Conservation (phyloP, 2,888 invertebrate species). For the Pogonocherus hispidulus region DNA sequence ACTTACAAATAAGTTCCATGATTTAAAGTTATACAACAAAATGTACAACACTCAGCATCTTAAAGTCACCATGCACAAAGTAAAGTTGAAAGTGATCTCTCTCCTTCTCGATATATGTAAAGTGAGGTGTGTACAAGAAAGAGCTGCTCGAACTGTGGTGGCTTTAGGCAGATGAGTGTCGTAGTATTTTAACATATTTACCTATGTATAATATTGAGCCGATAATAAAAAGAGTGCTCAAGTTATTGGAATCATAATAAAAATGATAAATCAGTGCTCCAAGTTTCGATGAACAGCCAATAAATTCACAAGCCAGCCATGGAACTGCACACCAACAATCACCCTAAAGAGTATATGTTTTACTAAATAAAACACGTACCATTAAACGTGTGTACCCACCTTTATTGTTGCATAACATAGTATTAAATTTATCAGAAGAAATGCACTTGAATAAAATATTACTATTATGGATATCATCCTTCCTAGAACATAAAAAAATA, state of each 20-base stretch:
- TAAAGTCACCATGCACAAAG: too few species aligned
- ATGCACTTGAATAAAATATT: slow-evolving; percentile 37
- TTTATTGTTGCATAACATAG: slow-evolving; percentile 37
- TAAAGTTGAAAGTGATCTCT: too few species aligned
- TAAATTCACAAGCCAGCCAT: slow-evolving; percentile 39
- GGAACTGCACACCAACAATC: slow-evolving; percentile 41
- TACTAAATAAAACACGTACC: background rate
- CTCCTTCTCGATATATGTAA: too few species aligned
- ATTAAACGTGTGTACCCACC: slow-evolving; percentile 23
- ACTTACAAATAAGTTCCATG: too few species aligned
- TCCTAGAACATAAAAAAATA: slow-evolving; percentile 33
- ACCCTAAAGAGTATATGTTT: slow-evolving; percentile 32
- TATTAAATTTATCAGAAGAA: slow-evolving; percentile 38
- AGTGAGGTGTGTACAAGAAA: too few species aligned
- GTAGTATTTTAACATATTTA: too few species aligned
- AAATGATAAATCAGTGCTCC: slow-evolving; percentile 37
- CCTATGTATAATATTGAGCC: slow-evolving; percentile 40
- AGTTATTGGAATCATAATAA: slow-evolving; percentile 12
- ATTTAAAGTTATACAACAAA: too few species aligned
- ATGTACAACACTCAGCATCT: too few species aligned
- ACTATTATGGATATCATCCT: slow-evolving; percentile 38
- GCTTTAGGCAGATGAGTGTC: too few species aligned
- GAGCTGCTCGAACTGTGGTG: too few species aligned
- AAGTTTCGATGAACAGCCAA: slow-evolving; percentile 40
- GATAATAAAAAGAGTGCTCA: slow-evolving; percentile 30